phyloP scores from a whole-genome alignment of 2,113 vertebrate species.

The Brachyistius frenatus region DNA sequence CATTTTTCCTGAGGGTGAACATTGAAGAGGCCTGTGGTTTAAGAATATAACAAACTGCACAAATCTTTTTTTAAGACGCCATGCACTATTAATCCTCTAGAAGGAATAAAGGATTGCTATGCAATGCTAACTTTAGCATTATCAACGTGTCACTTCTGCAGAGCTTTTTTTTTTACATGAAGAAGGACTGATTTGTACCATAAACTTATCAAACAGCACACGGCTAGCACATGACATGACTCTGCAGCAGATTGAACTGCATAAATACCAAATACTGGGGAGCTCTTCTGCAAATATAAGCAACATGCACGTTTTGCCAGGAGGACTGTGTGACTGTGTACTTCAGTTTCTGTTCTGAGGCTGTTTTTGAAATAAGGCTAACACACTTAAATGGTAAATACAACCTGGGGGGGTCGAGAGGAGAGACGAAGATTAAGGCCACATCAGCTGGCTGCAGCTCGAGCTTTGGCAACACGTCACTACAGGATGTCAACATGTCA shows the following conservation, averaged over 20 bases:
- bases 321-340: background rate
- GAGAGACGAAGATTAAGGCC: slow-evolving; percentile 71
- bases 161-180: slow-evolving; percentile 30
- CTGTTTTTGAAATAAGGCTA: slow-evolving; percentile 54
- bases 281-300: slow-evolving; percentile 37
- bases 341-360: slow-evolving; percentile 18
- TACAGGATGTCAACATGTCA: slow-evolving; percentile 57
- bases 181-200: background rate
- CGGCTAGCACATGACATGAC: slow-evolving; percentile 39
- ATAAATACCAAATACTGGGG: slow-evolving; percentile 21
- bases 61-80: slow-evolving; percentile 44
- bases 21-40: slow-evolving; percentile 12
- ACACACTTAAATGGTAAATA: slow-evolving; percentile 55
- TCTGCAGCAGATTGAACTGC: slow-evolving; percentile 31
- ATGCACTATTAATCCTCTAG: slow-evolving; percentile 57
- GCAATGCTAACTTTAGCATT: slow-evolving; percentile 59
- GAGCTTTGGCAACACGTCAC: slow-evolving; percentile 66
- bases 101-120: slow-evolving; percentile 54
- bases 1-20: slow-evolving; percentile 17
- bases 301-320: slow-evolving; percentile 28
- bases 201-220: slow-evolving; percentile 24
- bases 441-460: slow-evolving; percentile 54
- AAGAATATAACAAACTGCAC: slow-evolving; percentile 36
- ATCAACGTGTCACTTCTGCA: slow-evolving; percentile 46
- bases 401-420: slow-evolving; percentile 22